These are phyloP conservation scores for Ruditapes philippinarum DNA, from an alignment of 1,140 invertebrate genomes.

Conservation along the genomic window DNA sequence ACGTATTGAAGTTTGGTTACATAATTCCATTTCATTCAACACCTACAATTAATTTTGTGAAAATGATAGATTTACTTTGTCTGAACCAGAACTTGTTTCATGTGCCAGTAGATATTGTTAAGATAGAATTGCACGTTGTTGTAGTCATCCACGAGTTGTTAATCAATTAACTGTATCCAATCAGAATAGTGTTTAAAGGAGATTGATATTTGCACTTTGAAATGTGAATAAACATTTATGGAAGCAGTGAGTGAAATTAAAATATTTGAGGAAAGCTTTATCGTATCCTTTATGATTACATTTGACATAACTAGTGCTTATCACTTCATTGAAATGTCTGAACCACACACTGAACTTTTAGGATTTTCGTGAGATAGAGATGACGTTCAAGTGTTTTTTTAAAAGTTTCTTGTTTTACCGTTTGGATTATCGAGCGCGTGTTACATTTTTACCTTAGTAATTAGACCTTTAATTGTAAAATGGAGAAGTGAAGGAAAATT, in stretches of 20 bases:
- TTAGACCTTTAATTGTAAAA: conserved; percentile 45
- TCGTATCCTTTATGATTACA: conserved; percentile 9
- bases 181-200: not conserved
- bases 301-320: conserved; percentile 51
- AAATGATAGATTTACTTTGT: conserved; percentile 7
- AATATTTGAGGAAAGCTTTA: not conserved
- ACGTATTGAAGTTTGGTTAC: not conserved
- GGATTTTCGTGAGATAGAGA: not conserved
- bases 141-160: not conserved
- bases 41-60: not conserved
- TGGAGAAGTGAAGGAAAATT: no score
- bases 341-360: conserved; percentile 8
- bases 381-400: not conserved
- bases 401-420: conserved; percentile 55
- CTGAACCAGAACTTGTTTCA: not conserved
- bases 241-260: conserved; percentile 21
- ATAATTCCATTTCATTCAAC: not conserved
- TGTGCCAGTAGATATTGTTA: not conserved
- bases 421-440: conserved; percentile 19
- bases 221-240: not conserved
- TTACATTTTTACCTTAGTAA: conserved; percentile 47
- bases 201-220: not conserved
- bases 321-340: conserved; percentile 37
- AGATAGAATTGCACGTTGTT: conserved; percentile 1
- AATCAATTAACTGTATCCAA: conserved; percentile 42